Evolutionary conservation across 1,140 invertebrate species (phyloP).

Genomic region (Zaprionus vittiger): DNA sequence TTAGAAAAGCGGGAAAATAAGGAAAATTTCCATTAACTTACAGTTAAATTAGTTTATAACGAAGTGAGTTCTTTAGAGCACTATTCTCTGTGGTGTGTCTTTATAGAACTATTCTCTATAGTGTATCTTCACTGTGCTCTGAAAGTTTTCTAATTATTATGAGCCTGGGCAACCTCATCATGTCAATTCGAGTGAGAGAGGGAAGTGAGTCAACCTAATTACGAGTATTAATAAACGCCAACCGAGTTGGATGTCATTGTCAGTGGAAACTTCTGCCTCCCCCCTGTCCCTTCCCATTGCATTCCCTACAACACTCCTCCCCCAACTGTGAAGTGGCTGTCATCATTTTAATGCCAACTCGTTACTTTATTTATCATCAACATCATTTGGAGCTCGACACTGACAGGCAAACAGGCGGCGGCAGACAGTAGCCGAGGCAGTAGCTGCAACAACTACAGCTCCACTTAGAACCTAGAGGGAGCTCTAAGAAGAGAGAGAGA

Average conservation of each 20-base stretch:
- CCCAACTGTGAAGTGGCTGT: constrained; percentile 50
- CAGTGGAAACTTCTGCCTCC: constrained; percentile 13
- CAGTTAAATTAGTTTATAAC: neutral
- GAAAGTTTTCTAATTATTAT: constrained; percentile 73
- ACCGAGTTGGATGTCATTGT: constrained; percentile 68
- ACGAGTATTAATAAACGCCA: constrained; percentile 73
- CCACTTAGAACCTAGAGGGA: constrained; percentile 51
- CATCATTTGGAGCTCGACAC: constrained; percentile 70
- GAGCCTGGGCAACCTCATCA: constrained; percentile 16
- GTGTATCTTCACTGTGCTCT: constrained; percentile 6
- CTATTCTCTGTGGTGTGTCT: neutral
- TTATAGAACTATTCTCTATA: neutral
- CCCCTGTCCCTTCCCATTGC: neutral
- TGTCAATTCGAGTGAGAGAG: neutral
- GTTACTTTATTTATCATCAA: constrained; percentile 82
- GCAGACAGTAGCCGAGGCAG: constrained; percentile 60
- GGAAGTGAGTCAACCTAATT: constrained; percentile 67
- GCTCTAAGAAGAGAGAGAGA: constrained; percentile 8
- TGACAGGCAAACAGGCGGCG: constrained; percentile 66
- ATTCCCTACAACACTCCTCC: neutral
- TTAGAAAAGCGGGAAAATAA: neutral
- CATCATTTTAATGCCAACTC: constrained; percentile 82
- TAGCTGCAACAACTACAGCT: constrained; percentile 40
- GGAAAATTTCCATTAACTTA: neutral
- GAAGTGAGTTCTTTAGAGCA: neutral